Evolutionary conservation across 2,113 vertebrate genomes (phyloP).

Genomic region (Triplophysa rosa): DNA sequence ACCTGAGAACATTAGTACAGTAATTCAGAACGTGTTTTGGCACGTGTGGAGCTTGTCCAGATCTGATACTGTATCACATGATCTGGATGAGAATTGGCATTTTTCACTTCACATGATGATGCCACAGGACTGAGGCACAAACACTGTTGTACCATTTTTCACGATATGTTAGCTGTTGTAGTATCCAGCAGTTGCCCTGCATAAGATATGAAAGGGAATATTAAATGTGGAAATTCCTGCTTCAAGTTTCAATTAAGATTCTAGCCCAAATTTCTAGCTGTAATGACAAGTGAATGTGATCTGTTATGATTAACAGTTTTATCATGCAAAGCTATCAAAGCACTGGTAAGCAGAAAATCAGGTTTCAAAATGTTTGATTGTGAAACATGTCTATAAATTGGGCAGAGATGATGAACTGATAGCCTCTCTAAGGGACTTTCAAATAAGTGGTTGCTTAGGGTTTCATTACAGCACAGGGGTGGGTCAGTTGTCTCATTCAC

Average conservation of each 20-base stretch:
- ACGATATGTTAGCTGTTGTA: not conserved
- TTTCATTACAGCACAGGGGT: constrained; percentile 14
- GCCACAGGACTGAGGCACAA: not conserved
- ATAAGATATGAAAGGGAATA: constrained; percentile 2
- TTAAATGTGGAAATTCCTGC: constrained; percentile 3
- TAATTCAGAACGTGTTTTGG: constrained; percentile 18
- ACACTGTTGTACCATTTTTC: not conserved
- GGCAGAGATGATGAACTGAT: not conserved
- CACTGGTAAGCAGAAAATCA: not conserved
- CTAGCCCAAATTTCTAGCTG: too few species aligned
- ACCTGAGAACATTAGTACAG: constrained; percentile 16
- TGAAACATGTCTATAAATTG: not conserved
- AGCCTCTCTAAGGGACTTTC: constrained; percentile 9
- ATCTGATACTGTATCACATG: constrained; percentile 4
- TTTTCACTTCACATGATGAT: not conserved
- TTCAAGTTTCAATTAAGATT: too few species aligned
- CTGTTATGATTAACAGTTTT: not conserved
- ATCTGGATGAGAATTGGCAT: constrained; percentile 3
- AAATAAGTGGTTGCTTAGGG: constrained; percentile 22
- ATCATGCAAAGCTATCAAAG: not conserved
- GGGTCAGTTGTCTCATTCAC: constrained; percentile 31
- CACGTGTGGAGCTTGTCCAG: constrained; percentile 14
- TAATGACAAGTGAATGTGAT: not conserved
- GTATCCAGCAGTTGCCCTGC: not conserved
- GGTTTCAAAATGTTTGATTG: too few species aligned